Conservation (phyloP, 2,113 vertebrate species). For the Forbesichthys agassizii region DNA sequence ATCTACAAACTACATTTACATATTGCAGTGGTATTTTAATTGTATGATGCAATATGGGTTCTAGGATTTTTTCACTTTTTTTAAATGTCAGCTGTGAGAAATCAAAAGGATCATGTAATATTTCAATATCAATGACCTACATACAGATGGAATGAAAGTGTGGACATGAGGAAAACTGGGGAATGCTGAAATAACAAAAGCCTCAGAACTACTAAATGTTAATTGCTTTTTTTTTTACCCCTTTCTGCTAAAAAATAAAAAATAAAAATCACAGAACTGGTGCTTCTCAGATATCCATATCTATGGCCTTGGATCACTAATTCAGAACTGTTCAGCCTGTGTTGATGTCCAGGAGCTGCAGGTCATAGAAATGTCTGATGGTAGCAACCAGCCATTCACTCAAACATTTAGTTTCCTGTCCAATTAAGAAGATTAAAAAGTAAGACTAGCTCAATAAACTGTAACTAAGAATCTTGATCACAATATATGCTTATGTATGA, state of each 20-base stretch:
- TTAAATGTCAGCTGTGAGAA: constrained; percentile 36
- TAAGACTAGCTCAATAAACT: constrained; percentile 26
- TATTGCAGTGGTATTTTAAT: constrained; percentile 16
- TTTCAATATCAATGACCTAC: constrained; percentile 1
- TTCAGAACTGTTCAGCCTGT: background rate
- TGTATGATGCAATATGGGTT: constrained; percentile 32
- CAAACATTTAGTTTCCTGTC: background rate
- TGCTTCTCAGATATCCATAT: too few relatives aligned
- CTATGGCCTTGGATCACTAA: too few relatives aligned
- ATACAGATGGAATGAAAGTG: background rate
- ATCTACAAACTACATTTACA: constrained; percentile 2
- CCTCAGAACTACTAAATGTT: too few relatives aligned
- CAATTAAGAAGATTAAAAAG: constrained; percentile 17
- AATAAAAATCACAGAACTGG: too few relatives aligned
- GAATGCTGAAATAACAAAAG: background rate
- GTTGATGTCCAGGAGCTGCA: background rate
- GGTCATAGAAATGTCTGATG: background rate
- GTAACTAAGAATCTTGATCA: constrained; percentile 15
- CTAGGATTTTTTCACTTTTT: constrained; percentile 32
- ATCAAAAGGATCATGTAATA: constrained; percentile 28
- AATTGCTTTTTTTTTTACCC: background rate
- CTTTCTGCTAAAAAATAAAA: background rate
- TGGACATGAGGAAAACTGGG: background rate
- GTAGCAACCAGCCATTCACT: constrained; percentile 23
- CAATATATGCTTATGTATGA: constrained; percentile 40